These are phyloP conservation scores for Rhagonycha lutea DNA, from an alignment of 2,888 invertebrate species.

Conservation along the genomic window DNA sequence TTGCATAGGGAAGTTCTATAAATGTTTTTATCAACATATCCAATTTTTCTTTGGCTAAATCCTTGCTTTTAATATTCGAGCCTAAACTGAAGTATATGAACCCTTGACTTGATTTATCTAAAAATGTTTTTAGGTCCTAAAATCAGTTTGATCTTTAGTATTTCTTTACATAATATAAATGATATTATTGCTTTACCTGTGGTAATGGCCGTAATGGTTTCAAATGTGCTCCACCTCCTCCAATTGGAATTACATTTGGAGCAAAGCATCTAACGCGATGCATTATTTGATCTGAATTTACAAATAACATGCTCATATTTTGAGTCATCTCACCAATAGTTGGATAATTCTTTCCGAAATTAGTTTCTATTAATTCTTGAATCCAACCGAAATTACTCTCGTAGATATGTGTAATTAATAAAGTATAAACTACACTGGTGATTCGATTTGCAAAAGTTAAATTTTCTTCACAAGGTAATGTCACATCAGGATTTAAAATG, in stretches of 20 bases:
- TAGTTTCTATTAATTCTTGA: slow-evolving; percentile 27
- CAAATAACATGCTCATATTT: slow-evolving; percentile 46
- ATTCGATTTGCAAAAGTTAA: not conserved
- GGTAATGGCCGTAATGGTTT: not conserved
- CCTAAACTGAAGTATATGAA: slow-evolving; percentile 19
- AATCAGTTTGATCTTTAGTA: too few species aligned
- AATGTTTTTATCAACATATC: slow-evolving; percentile 49
- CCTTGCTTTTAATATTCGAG: slow-evolving; percentile 2
- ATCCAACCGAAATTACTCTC: not conserved
- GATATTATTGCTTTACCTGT: too few species aligned
- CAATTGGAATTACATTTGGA: slow-evolving; percentile 45
- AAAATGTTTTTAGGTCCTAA: not conserved
- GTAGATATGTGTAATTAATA: not conserved
- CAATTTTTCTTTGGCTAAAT: slow-evolving; percentile 36
- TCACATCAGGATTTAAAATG: not conserved
- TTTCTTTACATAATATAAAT: too few species aligned
- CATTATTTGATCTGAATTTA: slow-evolving; percentile 46
- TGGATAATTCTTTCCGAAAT: slow-evolving; percentile 45
- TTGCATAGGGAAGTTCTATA: slow-evolving; percentile 50
- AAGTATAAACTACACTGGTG: not conserved
- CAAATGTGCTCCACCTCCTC: slow-evolving; percentile 37
- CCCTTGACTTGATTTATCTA: slow-evolving; percentile 31
- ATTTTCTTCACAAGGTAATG: not conserved
- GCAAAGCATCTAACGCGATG: slow-evolving; percentile 41
- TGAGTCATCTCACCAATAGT: slow-evolving; percentile 37